phyloP scores from a whole-genome alignment of 2,797 vertebrate genomes.

The Gobionotothen gibberifrons region DNA sequence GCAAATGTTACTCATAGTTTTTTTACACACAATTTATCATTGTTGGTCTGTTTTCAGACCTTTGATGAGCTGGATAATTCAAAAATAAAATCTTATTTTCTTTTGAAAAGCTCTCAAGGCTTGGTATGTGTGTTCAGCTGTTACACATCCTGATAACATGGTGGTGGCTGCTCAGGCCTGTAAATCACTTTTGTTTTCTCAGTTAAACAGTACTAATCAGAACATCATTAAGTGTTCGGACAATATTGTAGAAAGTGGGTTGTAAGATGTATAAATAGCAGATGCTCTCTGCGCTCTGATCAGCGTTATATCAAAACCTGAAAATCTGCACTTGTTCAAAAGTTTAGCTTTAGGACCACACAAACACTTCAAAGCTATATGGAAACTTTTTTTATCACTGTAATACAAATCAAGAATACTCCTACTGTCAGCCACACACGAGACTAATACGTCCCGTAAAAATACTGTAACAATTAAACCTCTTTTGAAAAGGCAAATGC shows the following conservation, averaged over 20 bases:
- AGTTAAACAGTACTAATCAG: conserved; percentile 61
- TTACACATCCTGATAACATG: conserved; percentile 45
- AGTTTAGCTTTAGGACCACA: conserved; percentile 11
- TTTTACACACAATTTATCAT: conserved; percentile 59
- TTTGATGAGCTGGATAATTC: conserved; percentile 45
- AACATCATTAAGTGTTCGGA: conserved; percentile 52
- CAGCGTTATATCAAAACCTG: conserved; percentile 20
- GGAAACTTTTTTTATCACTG: conserved; percentile 8
- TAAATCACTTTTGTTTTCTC: conserved; percentile 74
- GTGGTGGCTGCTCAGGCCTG: conserved; percentile 42
- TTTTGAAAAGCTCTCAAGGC: conserved; percentile 44
- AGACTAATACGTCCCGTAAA: neutral
- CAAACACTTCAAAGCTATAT: conserved; percentile 13
- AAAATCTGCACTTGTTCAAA: conserved; percentile 26
- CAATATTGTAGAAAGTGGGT: conserved; percentile 33
- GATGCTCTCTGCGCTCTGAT: neutral
- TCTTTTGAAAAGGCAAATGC: conserved; percentile 14
- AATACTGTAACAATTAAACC: conserved; percentile 13
- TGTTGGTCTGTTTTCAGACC: conserved; percentile 46
- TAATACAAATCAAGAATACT: neutral
- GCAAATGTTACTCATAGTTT: conserved; percentile 50
- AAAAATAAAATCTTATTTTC: conserved; percentile 62
- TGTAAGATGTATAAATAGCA: conserved; percentile 47
- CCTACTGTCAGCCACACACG: conserved; percentile 11
- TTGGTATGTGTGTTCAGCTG: conserved; percentile 73